These are phyloP conservation scores for Drosophila equinoxialis DNA, from an alignment of 1,140 invertebrate species.

Conservation along the genomic window DNA sequence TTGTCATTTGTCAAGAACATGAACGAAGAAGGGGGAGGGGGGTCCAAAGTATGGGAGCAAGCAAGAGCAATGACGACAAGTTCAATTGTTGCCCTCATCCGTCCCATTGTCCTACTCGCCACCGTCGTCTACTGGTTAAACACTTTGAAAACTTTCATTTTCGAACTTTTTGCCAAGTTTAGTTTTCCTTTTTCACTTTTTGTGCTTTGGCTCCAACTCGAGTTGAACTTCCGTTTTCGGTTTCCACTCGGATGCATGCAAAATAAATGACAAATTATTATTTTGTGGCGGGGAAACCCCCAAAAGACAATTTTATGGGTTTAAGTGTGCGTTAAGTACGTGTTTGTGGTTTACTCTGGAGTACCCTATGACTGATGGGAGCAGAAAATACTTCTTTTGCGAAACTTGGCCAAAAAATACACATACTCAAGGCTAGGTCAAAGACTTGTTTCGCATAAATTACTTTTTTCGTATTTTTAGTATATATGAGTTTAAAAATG, in stretches of 20 bases:
- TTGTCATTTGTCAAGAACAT: slow-evolving; percentile 12
- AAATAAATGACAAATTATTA: slow-evolving; percentile 70
- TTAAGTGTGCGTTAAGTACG: slow-evolving; percentile 56
- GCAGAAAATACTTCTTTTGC: neutral
- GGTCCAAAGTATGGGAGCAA: neutral
- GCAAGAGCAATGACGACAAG: slow-evolving; percentile 1
- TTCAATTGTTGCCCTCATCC: neutral
- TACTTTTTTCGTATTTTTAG: slow-evolving; percentile 13
- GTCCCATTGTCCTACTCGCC: too few species aligned
- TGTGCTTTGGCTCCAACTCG: neutral
- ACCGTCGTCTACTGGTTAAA: neutral
- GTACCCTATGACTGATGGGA: slow-evolving; percentile 49
- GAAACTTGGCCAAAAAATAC: slow-evolving; percentile 24
- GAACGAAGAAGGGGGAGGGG: neutral
- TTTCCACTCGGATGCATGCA: slow-evolving; percentile 62
- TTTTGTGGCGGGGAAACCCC: neutral
- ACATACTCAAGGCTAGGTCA: slow-evolving; percentile 26
- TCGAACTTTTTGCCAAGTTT: slow-evolving; percentile 22
- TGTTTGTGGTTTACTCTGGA: slow-evolving; percentile 36
- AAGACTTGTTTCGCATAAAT: slow-evolving; percentile 12
- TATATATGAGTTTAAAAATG: neutral
- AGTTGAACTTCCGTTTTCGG: slow-evolving; percentile 26
- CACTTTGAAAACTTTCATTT: neutral
- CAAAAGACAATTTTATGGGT: slow-evolving; percentile 3
- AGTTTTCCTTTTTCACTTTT: neutral